Evolutionary conservation across 2,113 vertebrate species (phyloP), one percentile per base, ranked within the genome.

Genomic region (Nerophis lumbriciformis): DNA sequence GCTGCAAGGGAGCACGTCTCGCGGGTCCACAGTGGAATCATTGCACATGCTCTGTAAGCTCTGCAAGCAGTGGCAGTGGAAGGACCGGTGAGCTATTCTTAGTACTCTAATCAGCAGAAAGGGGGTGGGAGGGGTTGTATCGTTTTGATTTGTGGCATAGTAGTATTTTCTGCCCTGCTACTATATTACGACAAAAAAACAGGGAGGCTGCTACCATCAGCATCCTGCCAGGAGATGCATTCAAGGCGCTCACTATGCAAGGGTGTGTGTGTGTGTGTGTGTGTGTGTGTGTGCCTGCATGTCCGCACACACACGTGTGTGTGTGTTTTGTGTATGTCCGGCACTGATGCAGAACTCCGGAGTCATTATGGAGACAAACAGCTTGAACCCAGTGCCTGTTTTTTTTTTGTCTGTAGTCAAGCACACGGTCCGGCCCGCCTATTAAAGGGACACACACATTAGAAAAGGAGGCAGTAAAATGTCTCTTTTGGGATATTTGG

Each of bases 331-430:
- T 61, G 83, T 73, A 64, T 77, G 73, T 73, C 55, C 56, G 72
- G 65, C 76, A 53, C 69, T 68, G 81, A 85, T 87, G 86, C 83
- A 87, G 83, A 79, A 87, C 80, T 79, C 81, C 76, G 78, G 75
- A 88, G 81, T 86, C 85, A 87, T 87, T 87, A 86, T 87, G 73
- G 75, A 85, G 85, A 85, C 84, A 87, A 85, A 81, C 89, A 89
- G 87, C 85, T 83, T 77, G 80, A 84, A 70, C 83, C 82, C 82
- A 69, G 76, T 87, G 88, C 77, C 76, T 85, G 77, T 78, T 80
- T 80, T 78, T 73, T 28, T 28, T 28, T 28, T 80, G 44, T 45
- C 78, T 83, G 81, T 86, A 76, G 77, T 78, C 81, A 84, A 84
- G 82, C 76, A 80, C 84, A 78, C 77, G 47, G 73, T 67, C 1